Base-by-base conservation (phyloP, 2,888 invertebrate genomes). In the Trisateles emortualis region DNA sequence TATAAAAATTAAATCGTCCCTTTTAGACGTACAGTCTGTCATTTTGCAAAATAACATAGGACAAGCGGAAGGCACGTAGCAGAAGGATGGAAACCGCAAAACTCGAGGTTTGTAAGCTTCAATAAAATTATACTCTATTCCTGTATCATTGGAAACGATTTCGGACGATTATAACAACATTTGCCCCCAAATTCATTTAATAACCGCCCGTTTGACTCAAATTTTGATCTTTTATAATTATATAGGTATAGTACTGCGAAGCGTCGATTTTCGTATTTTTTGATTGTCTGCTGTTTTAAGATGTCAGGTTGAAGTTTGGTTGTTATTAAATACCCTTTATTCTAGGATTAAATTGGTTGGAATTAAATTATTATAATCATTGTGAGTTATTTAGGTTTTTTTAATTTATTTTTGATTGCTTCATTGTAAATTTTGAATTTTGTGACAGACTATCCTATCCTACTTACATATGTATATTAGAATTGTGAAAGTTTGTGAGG, bases 151-250 rank as follows among this genome's bases (percentile, higher is more conserved):
- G 71, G 71, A 76, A 81, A 60, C 78, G 73, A 75, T 70, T 76
- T 68, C 56, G 66, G 76, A 76, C 90, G 76, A 92, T 92, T 92
- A 92, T 90, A 92, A 92, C 84, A 85, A 72, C 90, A 92, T 92
- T 92, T 92, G 87, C 80, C 68, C 83, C 80, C 76, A 83, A 86
- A 86, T 81, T 79, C 79, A 82, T 87, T 90, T 92, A 90, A 92
- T 92, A 88, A 88, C 83, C 74, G 80, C 64, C 81, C 68, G 83
- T 84, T 84, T 75, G 78, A 73, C 72, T 77, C 80, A 80, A 76
- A 79, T 81, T 84, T 87, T 88, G 88, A 89, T 90, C 86, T 81
- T 83, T 84, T 86, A 88, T 92, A 92, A 92, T 92, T 92, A 92
- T 91, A 92, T 78, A 82, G 81, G 81, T 79, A n/a, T n/a, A n/a